These are phyloP conservation scores for Eospalax fontanierii DNA, from an alignment of 2,797 vertebrate genomes.

Conservation along the genomic window DNA sequence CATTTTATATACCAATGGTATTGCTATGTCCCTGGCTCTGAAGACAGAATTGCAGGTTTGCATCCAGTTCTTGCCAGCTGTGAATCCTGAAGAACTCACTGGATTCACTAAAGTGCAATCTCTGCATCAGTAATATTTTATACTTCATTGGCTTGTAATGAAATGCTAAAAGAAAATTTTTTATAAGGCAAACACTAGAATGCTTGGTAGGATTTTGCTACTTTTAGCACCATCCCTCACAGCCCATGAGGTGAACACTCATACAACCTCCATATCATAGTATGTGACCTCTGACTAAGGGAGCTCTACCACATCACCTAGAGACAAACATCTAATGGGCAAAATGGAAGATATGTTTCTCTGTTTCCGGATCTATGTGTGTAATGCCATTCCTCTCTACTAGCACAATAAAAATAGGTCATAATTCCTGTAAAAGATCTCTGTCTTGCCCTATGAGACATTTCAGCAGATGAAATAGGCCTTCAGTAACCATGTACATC, in stretches of 20 bases:
- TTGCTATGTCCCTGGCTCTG: neutral
- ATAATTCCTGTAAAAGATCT: neutral
- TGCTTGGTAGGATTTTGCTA: neutral
- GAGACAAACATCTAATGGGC: neutral
- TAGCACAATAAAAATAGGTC: neutral
- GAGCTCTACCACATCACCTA: neutral
- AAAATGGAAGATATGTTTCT: neutral
- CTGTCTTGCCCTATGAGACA: neutral
- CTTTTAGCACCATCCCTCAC: neutral
- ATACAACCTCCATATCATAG: neutral
- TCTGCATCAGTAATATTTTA: neutral
- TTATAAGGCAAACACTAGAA: neutral
- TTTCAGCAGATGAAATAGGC: neutral
- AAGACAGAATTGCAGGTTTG: neutral
- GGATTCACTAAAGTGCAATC: neutral
- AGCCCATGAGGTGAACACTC: neutral
- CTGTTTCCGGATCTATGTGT: neutral
- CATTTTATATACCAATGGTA: neutral
- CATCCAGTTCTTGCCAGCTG: neutral
- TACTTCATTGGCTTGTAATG: neutral
- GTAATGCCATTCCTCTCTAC: neutral
- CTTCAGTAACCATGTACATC: neutral
- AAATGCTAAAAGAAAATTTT: constrained; percentile 21
- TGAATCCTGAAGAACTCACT: neutral
- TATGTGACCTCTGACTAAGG: neutral